These are phyloP conservation scores for Meda fulgida DNA, from an alignment of 2,797 vertebrate species.

Conservation along the genomic window DNA sequence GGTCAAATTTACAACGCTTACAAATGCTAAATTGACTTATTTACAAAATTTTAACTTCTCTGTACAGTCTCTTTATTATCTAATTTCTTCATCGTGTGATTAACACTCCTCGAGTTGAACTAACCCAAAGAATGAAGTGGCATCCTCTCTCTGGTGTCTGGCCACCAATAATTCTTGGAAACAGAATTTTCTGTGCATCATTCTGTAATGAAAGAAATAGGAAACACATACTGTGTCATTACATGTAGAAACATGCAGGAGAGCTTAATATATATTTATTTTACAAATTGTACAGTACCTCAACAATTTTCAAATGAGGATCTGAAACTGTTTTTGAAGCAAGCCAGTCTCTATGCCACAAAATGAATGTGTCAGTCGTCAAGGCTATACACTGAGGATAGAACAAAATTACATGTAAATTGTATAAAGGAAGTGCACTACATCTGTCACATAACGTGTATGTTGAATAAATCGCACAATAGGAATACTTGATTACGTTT, in stretches of 20 bases:
- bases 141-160: slow-evolving; percentile 5
- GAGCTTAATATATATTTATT: not conserved
- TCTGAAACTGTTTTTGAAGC: not conserved
- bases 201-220: not conserved
- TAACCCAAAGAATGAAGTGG: slow-evolving; percentile 33
- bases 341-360: slow-evolving; percentile 3
- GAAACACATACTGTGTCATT: not conserved
- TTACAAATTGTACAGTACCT: not conserved
- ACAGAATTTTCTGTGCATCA: slow-evolving; percentile 6
- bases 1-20: not conserved
- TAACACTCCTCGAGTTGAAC: not conserved
- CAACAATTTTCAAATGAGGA: not conserved
- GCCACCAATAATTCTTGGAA: slow-evolving; percentile 1
- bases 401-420: not conserved
- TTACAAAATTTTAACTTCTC: not conserved
- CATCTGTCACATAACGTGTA: not conserved
- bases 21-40: not conserved
- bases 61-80: not conserved
- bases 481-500: not conserved
- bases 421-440: not conserved
- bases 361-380: slow-evolving; percentile 8
- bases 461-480: too few relatives aligned
- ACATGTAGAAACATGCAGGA: not conserved
- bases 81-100: not conserved
- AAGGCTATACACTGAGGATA: slow-evolving; percentile 1